Conservation (phyloP, 2,113 vertebrate species). For the Lagopus muta region DNA sequence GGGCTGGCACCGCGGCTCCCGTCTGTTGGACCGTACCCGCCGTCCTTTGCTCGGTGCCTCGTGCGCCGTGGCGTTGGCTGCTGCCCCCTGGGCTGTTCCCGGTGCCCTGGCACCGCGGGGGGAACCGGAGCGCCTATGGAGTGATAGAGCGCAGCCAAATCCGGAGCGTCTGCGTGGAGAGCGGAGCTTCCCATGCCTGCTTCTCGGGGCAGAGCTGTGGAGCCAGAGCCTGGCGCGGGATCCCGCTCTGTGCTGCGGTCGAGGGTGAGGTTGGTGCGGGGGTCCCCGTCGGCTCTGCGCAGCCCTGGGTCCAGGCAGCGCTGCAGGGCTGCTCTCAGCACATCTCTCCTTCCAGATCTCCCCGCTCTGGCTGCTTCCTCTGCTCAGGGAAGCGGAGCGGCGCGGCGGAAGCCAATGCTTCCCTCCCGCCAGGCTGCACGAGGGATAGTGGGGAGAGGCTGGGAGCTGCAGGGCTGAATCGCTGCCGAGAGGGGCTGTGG, state of each 20-base stretch:
- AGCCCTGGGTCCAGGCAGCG: background rate
- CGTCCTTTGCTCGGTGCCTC: background rate
- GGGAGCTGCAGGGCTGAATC: too few relatives aligned
- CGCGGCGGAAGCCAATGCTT: constrained; percentile 31
- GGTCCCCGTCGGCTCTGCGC: background rate
- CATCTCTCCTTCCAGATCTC: background rate
- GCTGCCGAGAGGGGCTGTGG: rapidly evolving
- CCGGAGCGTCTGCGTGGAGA: background rate
- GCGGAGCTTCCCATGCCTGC: background rate
- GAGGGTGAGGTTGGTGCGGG: background rate
- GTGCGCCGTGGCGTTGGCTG: background rate
- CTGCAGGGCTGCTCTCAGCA: background rate
- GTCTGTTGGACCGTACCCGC: background rate
- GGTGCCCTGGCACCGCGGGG: background rate
- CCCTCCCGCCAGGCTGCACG: constrained; percentile 7
- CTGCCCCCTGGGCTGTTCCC: background rate
- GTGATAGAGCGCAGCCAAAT: background rate
- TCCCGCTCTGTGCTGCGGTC: background rate
- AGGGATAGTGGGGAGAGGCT: background rate
- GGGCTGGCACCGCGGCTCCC: background rate
- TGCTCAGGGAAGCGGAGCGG: background rate
- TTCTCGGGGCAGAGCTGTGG: background rate
- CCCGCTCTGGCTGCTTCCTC: constrained; percentile 42
- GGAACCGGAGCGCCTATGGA: background rate
- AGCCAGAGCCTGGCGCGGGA: rapidly evolving